Base-by-base conservation (phyloP, 2,797 vertebrate species). In the Columba guinea region DNA sequence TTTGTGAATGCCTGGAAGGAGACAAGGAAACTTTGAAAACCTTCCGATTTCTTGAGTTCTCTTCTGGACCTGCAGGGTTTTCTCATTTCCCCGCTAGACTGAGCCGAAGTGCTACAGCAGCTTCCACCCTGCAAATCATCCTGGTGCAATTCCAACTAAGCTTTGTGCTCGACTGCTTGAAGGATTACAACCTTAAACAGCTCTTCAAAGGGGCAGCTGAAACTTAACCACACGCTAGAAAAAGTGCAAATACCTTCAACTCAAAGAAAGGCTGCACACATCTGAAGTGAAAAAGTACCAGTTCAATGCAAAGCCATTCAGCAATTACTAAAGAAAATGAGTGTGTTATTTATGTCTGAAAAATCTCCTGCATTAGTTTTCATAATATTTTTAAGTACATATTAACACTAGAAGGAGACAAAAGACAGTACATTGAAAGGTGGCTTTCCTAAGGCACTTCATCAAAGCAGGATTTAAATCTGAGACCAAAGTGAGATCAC, bases 381-480 rank as follows among this genome's bases (percentile, higher is more conserved):
- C 46, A 52, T 74, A 51, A 62, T 46, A 20, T 84, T 83, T 93
- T 91, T 67, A 41, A 84, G 69, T 69, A 69, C 5, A 3, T 68
- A 56, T 71, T 89, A 85, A 71, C 19, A 51, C 26, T 71, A 55
- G 62, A 83, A 94, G 58, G 84, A 92, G 71, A 71, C 30, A 75
- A 64, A 95, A 46, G 44, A 84, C 30, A 48, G 18, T 35, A 46
- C 63, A 55, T 84, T 81, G 76, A 88, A 82, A 91, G 39, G 35
- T 59, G 39, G n/a, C n/a, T 86, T 94, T 92, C 76, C 82, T 69
- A 79, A 84, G 76, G 32, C 52, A 93, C 76, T 94, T 90, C 67
- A 53, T 86, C 80, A 90, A 82, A 94, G 74, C 8, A 41, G 63
- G 77, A 82, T 92, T 95, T 91, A 86, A 75, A 74, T 93, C 74